Percentiles rank a stretch among this genome's conserved stretches.
Evolutionary conservation across 2,113 vertebrate genomes (phyloP).

Genomic region (Sapayoa aenigma): DNA sequence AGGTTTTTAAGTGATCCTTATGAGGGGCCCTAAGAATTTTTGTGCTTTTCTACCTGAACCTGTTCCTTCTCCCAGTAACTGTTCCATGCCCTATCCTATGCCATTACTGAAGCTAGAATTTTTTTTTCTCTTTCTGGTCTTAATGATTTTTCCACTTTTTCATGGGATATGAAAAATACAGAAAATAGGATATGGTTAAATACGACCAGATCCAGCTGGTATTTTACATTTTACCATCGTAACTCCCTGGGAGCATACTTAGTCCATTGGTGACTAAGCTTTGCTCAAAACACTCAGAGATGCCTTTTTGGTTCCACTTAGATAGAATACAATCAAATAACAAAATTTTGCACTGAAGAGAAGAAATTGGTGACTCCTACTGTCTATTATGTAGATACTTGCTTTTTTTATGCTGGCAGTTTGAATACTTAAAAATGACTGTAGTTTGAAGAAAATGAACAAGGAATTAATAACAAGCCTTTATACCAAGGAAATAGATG

Average conservation of each 20-base stretch:
- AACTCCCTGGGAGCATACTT: neutral
- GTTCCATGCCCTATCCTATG: neutral
- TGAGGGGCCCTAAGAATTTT: neutral
- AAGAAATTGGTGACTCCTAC: neutral
- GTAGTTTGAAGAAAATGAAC: neutral
- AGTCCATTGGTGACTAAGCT: neutral
- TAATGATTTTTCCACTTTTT: neutral
- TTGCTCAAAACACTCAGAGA: neutral
- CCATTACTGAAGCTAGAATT: neutral
- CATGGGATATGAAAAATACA: no score
- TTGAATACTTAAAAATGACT: neutral
- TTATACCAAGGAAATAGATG: neutral
- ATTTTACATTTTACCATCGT: neutral
- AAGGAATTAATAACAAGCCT: neutral
- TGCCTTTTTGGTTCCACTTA: neutral
- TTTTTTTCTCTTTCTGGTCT: neutral
- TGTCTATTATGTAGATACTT: neutral
- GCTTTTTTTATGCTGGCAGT: neutral
- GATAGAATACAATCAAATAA: neutral
- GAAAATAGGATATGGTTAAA: neutral
- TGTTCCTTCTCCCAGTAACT: neutral
- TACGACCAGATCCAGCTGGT: neutral
- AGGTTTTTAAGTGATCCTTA: neutral
- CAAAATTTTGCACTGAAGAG: neutral
- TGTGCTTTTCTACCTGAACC: neutral